Conservation (phyloP, 2,797 vertebrate genomes). For the Enteromius viviparus region DNA sequence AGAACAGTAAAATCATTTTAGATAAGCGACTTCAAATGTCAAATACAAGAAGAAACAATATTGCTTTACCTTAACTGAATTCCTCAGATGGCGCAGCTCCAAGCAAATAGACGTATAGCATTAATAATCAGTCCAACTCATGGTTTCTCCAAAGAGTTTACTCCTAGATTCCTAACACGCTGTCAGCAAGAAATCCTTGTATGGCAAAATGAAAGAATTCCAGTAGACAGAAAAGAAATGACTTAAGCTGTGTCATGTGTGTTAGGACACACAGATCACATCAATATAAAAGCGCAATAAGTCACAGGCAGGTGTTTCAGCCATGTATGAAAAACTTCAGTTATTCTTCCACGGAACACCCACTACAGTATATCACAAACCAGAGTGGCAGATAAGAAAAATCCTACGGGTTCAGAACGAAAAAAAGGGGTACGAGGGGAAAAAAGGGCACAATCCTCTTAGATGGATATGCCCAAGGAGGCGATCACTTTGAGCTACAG, state of each 20-base stretch:
- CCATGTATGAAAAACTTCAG: constrained; percentile 65
- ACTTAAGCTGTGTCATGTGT: constrained; percentile 21
- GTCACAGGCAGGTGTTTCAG: constrained; percentile 50
- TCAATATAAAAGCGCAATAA: constrained; percentile 27
- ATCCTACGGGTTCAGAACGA: constrained; percentile 38
- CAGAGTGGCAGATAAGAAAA: constrained; percentile 51
- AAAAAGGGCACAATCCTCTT: constrained; percentile 46
- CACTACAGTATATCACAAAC: constrained; percentile 49
- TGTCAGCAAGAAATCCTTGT: constrained; percentile 34
- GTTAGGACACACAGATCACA: background rate
- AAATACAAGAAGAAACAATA: constrained; percentile 17
- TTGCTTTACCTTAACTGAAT: constrained; percentile 70
- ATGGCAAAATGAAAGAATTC: constrained; percentile 32
- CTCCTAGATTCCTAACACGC: constrained; percentile 44
- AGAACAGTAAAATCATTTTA: background rate
- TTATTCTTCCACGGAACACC: constrained; percentile 56
- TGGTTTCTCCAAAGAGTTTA: constrained; percentile 58
- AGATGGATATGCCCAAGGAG: constrained; percentile 44
- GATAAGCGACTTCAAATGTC: constrained; percentile 13
- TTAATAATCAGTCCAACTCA: constrained; percentile 61
- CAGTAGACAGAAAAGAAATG: background rate
- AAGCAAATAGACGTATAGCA: constrained; percentile 57
- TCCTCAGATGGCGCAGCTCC: constrained; percentile 51
- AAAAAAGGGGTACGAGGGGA: constrained; percentile 53
- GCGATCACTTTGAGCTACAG: constrained; percentile 63